These are phyloP conservation scores for Molossus alvarezi DNA, from an alignment of 2,797 vertebrate species.

Conservation along the genomic window DNA sequence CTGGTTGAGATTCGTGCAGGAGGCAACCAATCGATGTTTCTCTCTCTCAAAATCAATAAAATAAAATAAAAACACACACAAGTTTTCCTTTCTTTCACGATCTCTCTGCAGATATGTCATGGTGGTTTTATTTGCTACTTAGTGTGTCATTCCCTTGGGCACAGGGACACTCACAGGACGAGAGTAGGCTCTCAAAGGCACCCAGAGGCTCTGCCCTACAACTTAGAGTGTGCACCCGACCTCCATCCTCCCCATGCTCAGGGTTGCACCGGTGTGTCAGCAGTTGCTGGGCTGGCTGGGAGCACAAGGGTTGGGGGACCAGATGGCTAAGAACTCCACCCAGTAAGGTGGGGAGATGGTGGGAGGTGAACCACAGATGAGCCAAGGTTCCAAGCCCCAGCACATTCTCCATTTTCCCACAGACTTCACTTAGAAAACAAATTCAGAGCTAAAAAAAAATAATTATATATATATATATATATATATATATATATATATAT, in stretches of 20 bases:
- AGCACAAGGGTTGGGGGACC: neutral
- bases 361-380: neutral
- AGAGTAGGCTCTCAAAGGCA: neutral
- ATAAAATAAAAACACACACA: too few species aligned
- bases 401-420: neutral
- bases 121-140: neutral
- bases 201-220: neutral
- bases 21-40: too few species aligned
- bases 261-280: neutral
- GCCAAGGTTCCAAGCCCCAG: neutral
- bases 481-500: too few species aligned
- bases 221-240: neutral
- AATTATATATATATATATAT: too few species aligned
- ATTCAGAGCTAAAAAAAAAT: neutral
- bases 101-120: neutral
- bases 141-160: neutral
- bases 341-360: neutral
- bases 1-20: too few species aligned
- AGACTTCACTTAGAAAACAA: conserved; percentile 12
- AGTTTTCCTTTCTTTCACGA: neutral
- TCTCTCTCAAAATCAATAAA: too few species aligned
- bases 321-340: neutral
- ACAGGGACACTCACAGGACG: neutral
- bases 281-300: neutral
- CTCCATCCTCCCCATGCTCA: neutral